Percentiles rank a stretch among this genome's conserved stretches.
Conservation (phyloP, 2,888 invertebrate species). For the Polymixis lichenea region DNA sequence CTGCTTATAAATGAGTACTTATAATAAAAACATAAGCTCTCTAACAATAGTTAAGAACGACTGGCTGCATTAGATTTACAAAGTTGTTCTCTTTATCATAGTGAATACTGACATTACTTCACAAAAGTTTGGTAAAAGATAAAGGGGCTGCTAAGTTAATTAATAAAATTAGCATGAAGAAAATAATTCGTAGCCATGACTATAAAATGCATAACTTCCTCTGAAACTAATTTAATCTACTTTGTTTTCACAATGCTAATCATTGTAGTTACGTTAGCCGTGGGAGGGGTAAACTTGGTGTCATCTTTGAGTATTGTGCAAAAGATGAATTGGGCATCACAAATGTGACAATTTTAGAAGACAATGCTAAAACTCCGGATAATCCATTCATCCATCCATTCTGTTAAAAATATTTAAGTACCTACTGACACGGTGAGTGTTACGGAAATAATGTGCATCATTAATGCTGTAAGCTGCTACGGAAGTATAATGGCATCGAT, state of each 20-base stretch:
- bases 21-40: no score
- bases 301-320: conserved; percentile 32
- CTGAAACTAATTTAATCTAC: conserved; percentile 7
- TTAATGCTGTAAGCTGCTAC: neutral
- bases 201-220: conserved; percentile 47
- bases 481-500: no score
- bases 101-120: conserved; percentile 9
- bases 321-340: neutral
- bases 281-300: conserved; percentile 18
- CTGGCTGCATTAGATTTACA: conserved; percentile 42
- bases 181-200: conserved; percentile 30
- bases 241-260: conserved; percentile 49
- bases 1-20: no score
- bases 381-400: neutral
- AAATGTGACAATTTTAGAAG: conserved; percentile 25
- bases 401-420: neutral
- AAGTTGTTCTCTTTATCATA: neutral
- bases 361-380: conserved; percentile 27
- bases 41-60: conserved; percentile 51
- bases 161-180: conserved; percentile 50
- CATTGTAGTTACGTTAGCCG: conserved; percentile 23
- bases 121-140: conserved; percentile 40
- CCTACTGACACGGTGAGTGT: neutral
- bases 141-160: conserved; percentile 41
- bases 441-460: neutral